Evolutionary conservation across 2,888 invertebrate genomes (phyloP), one percentile per base, ranked within the genome.

Genomic region (Odontocolon sp.): DNA sequence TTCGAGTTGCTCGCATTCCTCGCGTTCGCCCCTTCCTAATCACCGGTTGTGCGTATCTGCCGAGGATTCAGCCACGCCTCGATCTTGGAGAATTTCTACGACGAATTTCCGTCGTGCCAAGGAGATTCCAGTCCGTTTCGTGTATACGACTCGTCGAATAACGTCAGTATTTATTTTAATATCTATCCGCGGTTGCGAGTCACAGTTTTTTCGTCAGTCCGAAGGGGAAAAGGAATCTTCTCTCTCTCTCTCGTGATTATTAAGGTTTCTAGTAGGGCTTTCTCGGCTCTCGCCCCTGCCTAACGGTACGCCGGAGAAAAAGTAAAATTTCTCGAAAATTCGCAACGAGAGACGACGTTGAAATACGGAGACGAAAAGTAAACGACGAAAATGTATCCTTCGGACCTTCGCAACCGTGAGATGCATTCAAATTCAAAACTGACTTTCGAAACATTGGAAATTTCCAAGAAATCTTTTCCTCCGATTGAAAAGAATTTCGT

Each of bases 151-250:
- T n/a, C n/a, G n/a, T n/a, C n/a, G n/a, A n/a, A n/a, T n/a, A n/a
- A n/a, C n/a, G n/a, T n/a, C n/a, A n/a, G n/a, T n/a, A n/a, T 79
- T 84, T 79, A 83, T 83, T 79, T 81, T 80, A 82, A 80, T 82
- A 81, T 85, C 81, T 84, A 67, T 72, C 83, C 84, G 84, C 84
- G 83, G 83, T 84, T 84, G 83, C 86, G 80, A 81, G 82, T 84
- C 84, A 80, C 74, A n/a, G 81, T 76, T 82, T 82, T 84, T 76
- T 11, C 26, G 4, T 28, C 11, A 69, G 79, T 80, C 77, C 77
- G 79, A 78, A 68, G 78, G 82, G 82, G 85, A 81, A 21, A 45
- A n/a, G n/a, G n/a, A n/a, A n/a, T n/a, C n/a, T 8, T 42, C 0
- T 11, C 11, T 11, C 26, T 26, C 83, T 84, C 78, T 66, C 21